Evolutionary conservation across 2,113 vertebrate species (phyloP).

Genomic region (Perca schrenkii): DNA sequence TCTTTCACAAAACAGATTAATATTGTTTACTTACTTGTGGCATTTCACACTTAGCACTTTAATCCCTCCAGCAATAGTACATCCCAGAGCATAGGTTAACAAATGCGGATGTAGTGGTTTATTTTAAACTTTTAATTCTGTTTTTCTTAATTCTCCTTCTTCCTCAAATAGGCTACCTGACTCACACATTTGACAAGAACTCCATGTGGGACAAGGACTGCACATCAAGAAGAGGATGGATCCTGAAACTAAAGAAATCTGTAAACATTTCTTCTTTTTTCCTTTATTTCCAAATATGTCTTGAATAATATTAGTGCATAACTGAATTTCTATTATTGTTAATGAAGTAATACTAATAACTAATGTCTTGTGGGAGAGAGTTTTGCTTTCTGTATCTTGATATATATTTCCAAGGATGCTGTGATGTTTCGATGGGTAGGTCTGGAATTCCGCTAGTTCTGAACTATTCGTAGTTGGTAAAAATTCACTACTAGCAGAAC

Average conservation of each 20-base stretch:
- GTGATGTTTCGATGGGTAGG: slow-evolving; percentile 75
- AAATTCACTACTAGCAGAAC: slow-evolving; percentile 90
- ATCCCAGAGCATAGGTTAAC: slow-evolving; percentile 70
- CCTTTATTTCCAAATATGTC: slow-evolving; percentile 12
- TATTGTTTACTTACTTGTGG: slow-evolving; percentile 76
- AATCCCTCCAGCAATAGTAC: slow-evolving; percentile 79
- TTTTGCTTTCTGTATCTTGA: background rate
- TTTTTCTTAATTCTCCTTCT: slow-evolving; percentile 18
- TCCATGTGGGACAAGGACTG: slow-evolving; percentile 22
- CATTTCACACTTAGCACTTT: slow-evolving; percentile 71
- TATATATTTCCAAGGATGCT: slow-evolving; percentile 21
- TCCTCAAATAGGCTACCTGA: slow-evolving; percentile 24
- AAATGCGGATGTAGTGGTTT: slow-evolving; percentile 58
- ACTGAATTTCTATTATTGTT: background rate
- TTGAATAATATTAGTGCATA: slow-evolving; percentile 20
- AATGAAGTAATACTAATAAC: background rate
- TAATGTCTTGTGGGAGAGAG: background rate
- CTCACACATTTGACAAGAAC: slow-evolving; percentile 12
- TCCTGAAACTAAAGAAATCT: slow-evolving; percentile 23
- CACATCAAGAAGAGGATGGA: slow-evolving; percentile 53
- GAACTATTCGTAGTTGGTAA: slow-evolving; percentile 85
- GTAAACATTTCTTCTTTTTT: slow-evolving; percentile 29
- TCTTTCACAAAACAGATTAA: slow-evolving; percentile 64
- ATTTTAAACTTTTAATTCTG: slow-evolving; percentile 67
- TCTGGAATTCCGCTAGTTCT: slow-evolving; percentile 86